Evolutionary conservation across 1,140 invertebrate species (phyloP).

Genomic region (Aradophagus sp.): DNA sequence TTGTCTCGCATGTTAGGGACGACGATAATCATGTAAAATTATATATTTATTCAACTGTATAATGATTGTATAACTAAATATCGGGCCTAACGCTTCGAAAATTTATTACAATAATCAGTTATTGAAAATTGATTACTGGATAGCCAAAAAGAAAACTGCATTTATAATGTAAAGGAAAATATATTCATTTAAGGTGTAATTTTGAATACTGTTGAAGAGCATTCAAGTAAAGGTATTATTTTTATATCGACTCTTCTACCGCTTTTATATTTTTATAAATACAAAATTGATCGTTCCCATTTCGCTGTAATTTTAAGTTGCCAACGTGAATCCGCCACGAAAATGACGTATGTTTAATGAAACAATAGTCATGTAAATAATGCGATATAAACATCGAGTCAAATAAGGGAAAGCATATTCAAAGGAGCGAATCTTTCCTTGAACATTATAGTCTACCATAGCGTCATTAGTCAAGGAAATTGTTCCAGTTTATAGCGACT

Average conservation of each 20-base stretch:
- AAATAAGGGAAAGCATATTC: slow-evolving; percentile 14
- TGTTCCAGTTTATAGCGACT: slow-evolving; percentile 34
- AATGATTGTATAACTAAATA: too few relatives aligned
- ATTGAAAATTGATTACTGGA: too few relatives aligned
- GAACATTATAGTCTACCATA: slow-evolving; percentile 34
- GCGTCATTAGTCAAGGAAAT: slow-evolving; percentile 32
- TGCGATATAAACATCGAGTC: slow-evolving; percentile 31
- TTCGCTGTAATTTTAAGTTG: neutral
- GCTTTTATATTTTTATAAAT: slow-evolving; percentile 13
- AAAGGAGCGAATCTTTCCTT: slow-evolving; percentile 9
- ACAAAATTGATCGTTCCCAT: too few relatives aligned
- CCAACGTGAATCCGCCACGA: slow-evolving; percentile 37
- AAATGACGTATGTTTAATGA: slow-evolving; percentile 24
- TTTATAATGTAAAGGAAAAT: too few relatives aligned
- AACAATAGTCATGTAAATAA: slow-evolving; percentile 39
- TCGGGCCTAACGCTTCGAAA: too few relatives aligned
- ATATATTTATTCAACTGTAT: too few relatives aligned
- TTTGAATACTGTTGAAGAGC: neutral
- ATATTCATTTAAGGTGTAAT: too few relatives aligned
- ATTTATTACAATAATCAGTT: too few relatives aligned
- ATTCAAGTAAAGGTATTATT: too few relatives aligned
- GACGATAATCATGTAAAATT: too few relatives aligned
- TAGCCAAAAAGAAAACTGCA: too few relatives aligned
- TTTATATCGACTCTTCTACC: slow-evolving; percentile 13
- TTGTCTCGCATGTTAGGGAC: slow-evolving; percentile 6